phyloP scores from a whole-genome alignment of 2,888 invertebrate genomes.

The Chalcosyrphus nemorum region DNA sequence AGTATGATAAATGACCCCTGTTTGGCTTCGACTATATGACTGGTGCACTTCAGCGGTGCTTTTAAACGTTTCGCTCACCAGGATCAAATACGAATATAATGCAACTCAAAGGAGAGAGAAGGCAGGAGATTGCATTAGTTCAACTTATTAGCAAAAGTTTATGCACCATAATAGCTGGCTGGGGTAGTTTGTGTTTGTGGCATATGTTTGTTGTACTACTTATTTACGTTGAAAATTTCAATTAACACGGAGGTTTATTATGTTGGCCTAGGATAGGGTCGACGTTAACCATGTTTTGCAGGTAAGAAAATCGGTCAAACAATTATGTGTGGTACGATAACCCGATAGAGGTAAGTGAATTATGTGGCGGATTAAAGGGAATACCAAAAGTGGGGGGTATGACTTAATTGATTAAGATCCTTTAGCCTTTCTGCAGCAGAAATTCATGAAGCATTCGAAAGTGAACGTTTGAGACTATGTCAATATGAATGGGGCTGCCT shows the following conservation, averaged over 20 bases:
- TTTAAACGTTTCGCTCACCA: not conserved
- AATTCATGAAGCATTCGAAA: too few species aligned
- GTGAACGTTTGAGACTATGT: too few species aligned
- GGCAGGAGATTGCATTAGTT: not conserved
- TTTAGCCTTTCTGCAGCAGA: too few species aligned
- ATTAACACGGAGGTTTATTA: not conserved
- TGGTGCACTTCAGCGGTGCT: not conserved
- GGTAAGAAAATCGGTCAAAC: not conserved
- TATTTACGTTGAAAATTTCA: not conserved
- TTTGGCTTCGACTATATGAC: not conserved
- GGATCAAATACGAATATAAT: too few species aligned
- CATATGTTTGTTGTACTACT: not conserved
- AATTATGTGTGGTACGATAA: not conserved
- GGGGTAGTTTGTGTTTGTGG: slow-evolving; percentile 6
- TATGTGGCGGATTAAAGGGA: too few species aligned
- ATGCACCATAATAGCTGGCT: not conserved
- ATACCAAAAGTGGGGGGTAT: too few species aligned
- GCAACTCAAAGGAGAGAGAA: too few species aligned
- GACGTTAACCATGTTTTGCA: not conserved
- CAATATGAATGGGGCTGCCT: too few species aligned
- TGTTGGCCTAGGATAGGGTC: not conserved
- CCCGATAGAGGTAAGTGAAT: too few species aligned
- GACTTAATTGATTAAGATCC: too few species aligned
- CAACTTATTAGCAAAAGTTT: slow-evolving; percentile 7
- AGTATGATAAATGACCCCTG: slow-evolving; percentile 8